These are phyloP conservation scores for Criorhina ranunculi DNA, from an alignment of 2,888 invertebrate species.

Conservation along the genomic window DNA sequence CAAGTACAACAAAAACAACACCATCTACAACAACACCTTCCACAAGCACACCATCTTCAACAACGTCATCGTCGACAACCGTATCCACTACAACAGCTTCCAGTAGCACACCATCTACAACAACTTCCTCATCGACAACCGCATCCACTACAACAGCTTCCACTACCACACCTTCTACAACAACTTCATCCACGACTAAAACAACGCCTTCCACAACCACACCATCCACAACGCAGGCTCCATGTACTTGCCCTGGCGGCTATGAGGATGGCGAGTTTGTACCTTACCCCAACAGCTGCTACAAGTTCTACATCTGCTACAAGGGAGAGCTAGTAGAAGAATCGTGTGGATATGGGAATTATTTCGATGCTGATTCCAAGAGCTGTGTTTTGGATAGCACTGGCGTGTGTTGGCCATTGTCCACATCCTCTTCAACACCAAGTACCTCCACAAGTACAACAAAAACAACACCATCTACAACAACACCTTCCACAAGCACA, in stretches of 20 bases:
- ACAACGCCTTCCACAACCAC: too few species aligned
- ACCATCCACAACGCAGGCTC: background rate
- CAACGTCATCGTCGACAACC: background rate
- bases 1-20: background rate
- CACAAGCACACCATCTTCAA: background rate
- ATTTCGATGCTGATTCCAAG: slow-evolving; percentile 75
- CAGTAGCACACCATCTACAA: background rate
- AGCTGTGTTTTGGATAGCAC: slow-evolving; percentile 78
- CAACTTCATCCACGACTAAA: too few species aligned
- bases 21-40: background rate
- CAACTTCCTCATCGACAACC: too few species aligned
- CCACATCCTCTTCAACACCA: slow-evolving; percentile 1
- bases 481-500: slow-evolving; percentile 9
- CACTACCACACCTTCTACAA: too few species aligned
- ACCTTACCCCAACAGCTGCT: slow-evolving; percentile 78
- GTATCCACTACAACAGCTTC: too few species aligned
- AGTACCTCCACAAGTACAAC: slow-evolving; percentile 18
- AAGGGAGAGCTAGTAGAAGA: slow-evolving; percentile 77
- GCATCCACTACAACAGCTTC: too few species aligned
- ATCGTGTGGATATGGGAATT: slow-evolving; percentile 79
- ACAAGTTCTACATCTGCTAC: slow-evolving; percentile 78
- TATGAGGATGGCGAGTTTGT: slow-evolving; percentile 77
- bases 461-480: slow-evolving; percentile 9
- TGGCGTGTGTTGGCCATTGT: slow-evolving; percentile 25
- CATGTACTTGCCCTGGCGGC: slow-evolving; percentile 78